Base-by-base conservation (phyloP, 30 jellyfish, hydroid and myxozoan genomes). In the Phacellophora camtschatica region DNA sequence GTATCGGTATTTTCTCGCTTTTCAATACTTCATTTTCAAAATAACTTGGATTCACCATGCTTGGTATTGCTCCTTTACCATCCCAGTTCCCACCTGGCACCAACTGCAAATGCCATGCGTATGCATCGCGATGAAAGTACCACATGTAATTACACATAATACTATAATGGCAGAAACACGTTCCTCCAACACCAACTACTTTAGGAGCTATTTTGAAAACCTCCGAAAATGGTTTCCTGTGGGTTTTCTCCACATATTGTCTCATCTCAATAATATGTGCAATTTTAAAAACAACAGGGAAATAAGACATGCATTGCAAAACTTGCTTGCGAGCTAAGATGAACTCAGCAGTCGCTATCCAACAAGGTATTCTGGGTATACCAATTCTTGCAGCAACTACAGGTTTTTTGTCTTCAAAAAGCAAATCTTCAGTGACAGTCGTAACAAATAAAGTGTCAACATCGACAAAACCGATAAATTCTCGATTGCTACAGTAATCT, bases 271-370 rank as follows among this genome's bases (percentile, higher is more conserved):
- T 72, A 25, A 77, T 63, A 30, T 77, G 90, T 6, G n/a, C 57
- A 8, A 71, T 71, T 35, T 65, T 80, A 37, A 80, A 64, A 23
- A 80, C 75, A 3, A 80, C 92, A 4, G 92, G 92, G 53, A 80
- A 80, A 34, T 80, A 80, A 5, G 92, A 51, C 92, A 80, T 80
- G 45, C 92, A 80, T 18, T 80, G 83, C 70, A 80, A 9, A 2
- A 80, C 92, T 69, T 80, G 77, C 66, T 80, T 80, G 45, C 10
- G 23, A 0, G 84, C 92, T 28, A 80, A 77, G 16, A 80, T 15
- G 30, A 30, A 80, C 53, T 80, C 92, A 10, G 92, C 77, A 0
- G 77, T 49, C 24, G 45, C 36, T 13, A 66, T 50, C 92, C 92
- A 80, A 33, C 84, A 66, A 13, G 84, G 83, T 2, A 45, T n/a